Evolutionary conservation across 2,797 vertebrate genomes (phyloP).

Genomic region (Perodicticus potto): DNA sequence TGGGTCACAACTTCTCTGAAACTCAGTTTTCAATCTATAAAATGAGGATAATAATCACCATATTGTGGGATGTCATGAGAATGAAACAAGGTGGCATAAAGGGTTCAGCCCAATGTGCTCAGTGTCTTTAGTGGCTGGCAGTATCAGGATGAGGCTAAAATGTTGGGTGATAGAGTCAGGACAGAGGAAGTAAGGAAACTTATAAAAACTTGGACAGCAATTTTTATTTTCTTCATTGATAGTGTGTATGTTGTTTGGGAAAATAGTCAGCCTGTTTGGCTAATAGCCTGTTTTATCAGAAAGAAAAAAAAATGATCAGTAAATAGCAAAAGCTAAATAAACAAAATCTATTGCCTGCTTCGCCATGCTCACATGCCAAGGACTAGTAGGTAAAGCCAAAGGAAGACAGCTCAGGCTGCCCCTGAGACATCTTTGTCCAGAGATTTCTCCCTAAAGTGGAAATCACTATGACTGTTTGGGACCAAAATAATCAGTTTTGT

Average conservation of each 20-base stretch:
- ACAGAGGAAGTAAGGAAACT: neutral
- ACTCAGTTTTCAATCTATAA: neutral
- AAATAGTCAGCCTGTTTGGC: neutral
- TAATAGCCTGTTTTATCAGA: neutral
- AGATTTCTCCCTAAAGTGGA: neutral
- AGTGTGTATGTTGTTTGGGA: neutral
- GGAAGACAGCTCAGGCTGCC: neutral
- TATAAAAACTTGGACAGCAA: neutral
- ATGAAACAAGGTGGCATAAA: neutral
- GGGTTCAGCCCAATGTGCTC: neutral
- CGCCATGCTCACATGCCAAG: neutral
- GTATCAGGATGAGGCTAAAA: neutral
- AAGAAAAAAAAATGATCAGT: neutral
- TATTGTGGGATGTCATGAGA: neutral
- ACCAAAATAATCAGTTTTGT: neutral
- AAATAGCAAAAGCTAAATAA: conserved; percentile 6
- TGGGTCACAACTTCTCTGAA: neutral
- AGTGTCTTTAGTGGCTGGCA: neutral
- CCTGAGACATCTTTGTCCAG: neutral
- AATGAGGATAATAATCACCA: neutral
- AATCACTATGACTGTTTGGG: neutral
- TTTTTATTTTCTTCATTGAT: conserved; percentile 18
- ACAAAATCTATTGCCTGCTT: neutral
- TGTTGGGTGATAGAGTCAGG: neutral
- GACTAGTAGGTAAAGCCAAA: neutral